Conservation (phyloP, 2,888 invertebrate genomes). For the Plusia festucae region DNA sequence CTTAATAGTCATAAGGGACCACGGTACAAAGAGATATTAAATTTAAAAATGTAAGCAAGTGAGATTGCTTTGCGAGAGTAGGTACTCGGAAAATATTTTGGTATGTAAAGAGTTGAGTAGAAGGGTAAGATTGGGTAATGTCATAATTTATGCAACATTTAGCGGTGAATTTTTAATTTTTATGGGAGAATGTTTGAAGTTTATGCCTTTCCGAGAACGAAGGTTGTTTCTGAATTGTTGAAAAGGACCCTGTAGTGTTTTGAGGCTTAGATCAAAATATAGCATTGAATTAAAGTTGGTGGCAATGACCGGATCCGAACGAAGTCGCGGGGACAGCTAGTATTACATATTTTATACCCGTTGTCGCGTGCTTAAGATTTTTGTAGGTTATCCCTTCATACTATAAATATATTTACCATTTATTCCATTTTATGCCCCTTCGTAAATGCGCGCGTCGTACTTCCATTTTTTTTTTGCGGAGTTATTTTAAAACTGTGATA, state of each 20-base stretch:
- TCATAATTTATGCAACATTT: constrained; percentile 33
- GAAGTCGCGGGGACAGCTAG: not conserved
- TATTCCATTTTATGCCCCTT: too few species aligned
- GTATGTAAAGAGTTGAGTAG: constrained; percentile 42
- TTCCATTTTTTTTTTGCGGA: too few species aligned
- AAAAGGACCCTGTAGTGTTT: not conserved
- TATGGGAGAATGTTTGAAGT: not conserved
- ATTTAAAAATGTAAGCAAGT: constrained; percentile 81
- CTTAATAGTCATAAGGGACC: constrained; percentile 71
- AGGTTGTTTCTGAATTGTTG: not conserved
- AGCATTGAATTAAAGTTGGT: too few species aligned
- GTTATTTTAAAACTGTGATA: too few species aligned
- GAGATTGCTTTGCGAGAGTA: constrained; percentile 66
- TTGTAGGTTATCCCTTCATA: too few species aligned
- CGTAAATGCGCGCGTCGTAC: too few species aligned
- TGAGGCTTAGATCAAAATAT: not conserved
- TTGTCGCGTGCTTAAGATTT: too few species aligned
- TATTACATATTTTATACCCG: too few species aligned
- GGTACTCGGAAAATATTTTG: constrained; percentile 49
- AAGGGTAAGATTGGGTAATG: constrained; percentile 37
- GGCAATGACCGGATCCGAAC: too few species aligned
- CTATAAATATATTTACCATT: too few species aligned
- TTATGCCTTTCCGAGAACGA: not conserved
- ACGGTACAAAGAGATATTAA: constrained; percentile 81
- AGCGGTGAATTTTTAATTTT: constrained; percentile 15